Conservation (phyloP, 2,888 invertebrate genomes). For the Hanleya hanleyi region DNA sequence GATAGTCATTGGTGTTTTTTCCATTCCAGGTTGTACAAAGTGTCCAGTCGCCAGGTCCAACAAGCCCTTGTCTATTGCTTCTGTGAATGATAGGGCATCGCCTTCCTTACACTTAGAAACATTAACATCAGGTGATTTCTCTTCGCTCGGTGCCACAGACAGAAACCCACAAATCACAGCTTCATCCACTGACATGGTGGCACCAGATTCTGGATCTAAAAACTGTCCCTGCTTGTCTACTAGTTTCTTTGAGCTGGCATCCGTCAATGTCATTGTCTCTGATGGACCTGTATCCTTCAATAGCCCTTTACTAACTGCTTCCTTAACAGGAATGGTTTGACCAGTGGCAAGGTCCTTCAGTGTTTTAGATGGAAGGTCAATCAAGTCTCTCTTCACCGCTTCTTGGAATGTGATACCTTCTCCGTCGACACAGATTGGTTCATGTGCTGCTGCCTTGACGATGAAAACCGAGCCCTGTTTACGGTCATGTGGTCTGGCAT, state of each 20-base stretch:
- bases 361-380: slow-evolving; percentile 13
- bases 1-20: slow-evolving; percentile 77
- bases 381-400: slow-evolving; percentile 20
- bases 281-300: slow-evolving; percentile 24
- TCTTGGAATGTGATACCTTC: slow-evolving; percentile 66
- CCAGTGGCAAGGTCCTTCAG: slow-evolving; percentile 89
- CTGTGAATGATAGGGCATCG: slow-evolving; percentile 80
- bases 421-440: background rate
- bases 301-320: slow-evolving; percentile 88
- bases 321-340: slow-evolving; percentile 84
- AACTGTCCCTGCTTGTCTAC: slow-evolving; percentile 80
- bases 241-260: slow-evolving; percentile 42
- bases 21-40: slow-evolving; percentile 81
- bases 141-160: slow-evolving; percentile 26
- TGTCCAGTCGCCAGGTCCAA: slow-evolving; percentile 79
- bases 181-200: slow-evolving; percentile 85
- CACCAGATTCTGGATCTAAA: slow-evolving; percentile 87
- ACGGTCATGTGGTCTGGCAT: slow-evolving; percentile 42
- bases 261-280: slow-evolving; percentile 37
- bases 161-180: slow-evolving; percentile 86
- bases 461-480: slow-evolving; percentile 54
- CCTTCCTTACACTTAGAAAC: slow-evolving; percentile 23
- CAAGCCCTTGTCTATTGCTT: slow-evolving; percentile 91
- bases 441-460: slow-evolving; percentile 49
- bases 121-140: too few relatives aligned